Evolutionary conservation across 92 coral and sea anemone genomes (phyloP).

Genomic region (Porites evermanni): DNA sequence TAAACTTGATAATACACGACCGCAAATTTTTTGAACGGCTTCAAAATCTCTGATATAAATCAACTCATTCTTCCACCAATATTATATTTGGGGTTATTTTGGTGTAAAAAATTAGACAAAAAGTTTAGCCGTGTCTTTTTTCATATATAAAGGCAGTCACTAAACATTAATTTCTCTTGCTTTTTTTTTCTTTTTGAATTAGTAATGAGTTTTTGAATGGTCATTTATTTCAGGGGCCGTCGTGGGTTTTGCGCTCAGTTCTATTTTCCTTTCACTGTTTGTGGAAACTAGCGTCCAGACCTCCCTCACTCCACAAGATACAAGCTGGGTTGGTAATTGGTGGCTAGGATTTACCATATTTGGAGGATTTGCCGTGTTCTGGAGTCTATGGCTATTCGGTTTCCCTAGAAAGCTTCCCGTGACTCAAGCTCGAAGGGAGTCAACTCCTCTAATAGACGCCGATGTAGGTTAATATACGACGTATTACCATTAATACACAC

Average conservation of each 20-base stretch:
- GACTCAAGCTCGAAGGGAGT: conserved; percentile 50
- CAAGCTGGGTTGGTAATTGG: conserved; percentile 95
- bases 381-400: conserved; percentile 77
- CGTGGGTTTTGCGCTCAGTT: conserved; percentile 71
- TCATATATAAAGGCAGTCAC: too few species aligned
- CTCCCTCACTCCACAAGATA: conserved; percentile 69
- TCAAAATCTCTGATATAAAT: too few species aligned
- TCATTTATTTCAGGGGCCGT: conserved; percentile 62
- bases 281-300: conserved; percentile 79
- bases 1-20: too few species aligned
- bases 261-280: conserved; percentile 76
- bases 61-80: too few species aligned
- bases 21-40: too few species aligned
- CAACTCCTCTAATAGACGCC: conserved; percentile 30
- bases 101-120: too few species aligned
- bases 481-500: too few species aligned
- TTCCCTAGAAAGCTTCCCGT: conserved; percentile 78
- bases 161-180: too few species aligned
- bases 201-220: not conserved
- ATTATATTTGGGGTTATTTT: too few species aligned
- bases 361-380: conserved; percentile 56
- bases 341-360: conserved; percentile 85
- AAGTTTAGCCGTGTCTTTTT: too few species aligned
- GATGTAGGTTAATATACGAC: conserved; percentile 14
- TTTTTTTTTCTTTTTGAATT: not conserved